Percentiles rank a stretch among this genome's conserved stretches.
These are phyloP conservation scores for Molanna angustata DNA, from an alignment of 2,888 invertebrate species.

Conservation along the genomic window DNA sequence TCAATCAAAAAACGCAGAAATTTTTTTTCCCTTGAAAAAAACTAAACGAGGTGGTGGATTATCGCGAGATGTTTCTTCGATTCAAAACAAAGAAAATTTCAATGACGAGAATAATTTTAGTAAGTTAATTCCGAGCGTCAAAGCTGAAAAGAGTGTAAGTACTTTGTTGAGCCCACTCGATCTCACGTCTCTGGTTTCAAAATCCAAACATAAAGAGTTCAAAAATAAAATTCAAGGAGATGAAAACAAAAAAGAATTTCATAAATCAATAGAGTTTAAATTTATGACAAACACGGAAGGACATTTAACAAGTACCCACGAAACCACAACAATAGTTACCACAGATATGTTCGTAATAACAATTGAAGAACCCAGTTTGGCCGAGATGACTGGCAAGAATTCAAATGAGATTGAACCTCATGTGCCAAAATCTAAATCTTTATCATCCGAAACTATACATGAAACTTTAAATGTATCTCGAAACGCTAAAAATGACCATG, in stretches of 20 bases:
- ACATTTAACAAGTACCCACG: constrained; percentile 2
- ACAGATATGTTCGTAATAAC: constrained; percentile 5
- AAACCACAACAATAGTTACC: background rate
- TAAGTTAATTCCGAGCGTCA: constrained; percentile 3
- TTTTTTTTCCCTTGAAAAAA: no score
- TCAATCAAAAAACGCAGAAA: no score
- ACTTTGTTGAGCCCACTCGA: constrained; percentile 28
- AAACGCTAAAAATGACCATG: no score
- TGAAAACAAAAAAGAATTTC: constrained; percentile 2
- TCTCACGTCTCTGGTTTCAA: constrained; percentile 21
- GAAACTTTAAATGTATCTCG: no score
- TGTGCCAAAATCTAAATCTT: no score
- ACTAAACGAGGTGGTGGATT: constrained; percentile 4
- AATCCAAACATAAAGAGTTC: constrained; percentile 21
- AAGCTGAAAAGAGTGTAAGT: constrained; percentile 26
- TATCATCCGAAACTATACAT: no score
- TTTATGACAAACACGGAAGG: background rate
- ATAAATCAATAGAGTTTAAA: background rate
- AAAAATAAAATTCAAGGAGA: background rate
- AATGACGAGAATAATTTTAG: constrained; percentile 16
- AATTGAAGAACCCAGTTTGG: no score
- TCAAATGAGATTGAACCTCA: no score
- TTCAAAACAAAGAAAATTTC: constrained; percentile 2
- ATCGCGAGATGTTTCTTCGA: background rate
- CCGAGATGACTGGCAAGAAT: no score